These are phyloP conservation scores for Aphidius colemani DNA, from an alignment of 2,888 invertebrate species.

Conservation along the genomic window DNA sequence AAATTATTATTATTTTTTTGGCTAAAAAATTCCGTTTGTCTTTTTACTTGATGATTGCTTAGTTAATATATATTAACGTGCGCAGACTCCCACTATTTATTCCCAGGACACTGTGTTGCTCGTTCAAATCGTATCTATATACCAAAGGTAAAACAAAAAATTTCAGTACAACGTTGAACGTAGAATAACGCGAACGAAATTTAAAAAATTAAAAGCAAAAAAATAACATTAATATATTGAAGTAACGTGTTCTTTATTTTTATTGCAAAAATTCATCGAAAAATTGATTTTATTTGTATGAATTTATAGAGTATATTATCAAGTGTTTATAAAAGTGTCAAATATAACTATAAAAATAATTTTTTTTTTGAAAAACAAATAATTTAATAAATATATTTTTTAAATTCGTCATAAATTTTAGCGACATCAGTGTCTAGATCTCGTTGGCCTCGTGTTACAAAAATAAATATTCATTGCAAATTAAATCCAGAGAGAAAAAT, in stretches of 20 bases:
- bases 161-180: conserved; percentile 40
- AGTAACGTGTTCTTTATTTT: neutral
- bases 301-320: neutral
- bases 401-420: conserved; percentile 1
- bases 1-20: conserved; percentile 31
- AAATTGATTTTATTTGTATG: neutral
- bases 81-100: conserved; percentile 37
- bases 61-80: conserved; percentile 33
- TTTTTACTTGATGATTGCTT: conserved; percentile 24
- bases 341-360: neutral
- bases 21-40: conserved; percentile 27
- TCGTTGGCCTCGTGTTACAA: conserved; percentile 16
- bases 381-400: neutral
- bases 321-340: too few relatives aligned
- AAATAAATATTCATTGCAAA: conserved; percentile 18
- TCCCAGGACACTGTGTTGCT: conserved; percentile 26
- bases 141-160: too few relatives aligned
- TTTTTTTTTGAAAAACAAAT: neutral
- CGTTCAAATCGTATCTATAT: too few relatives aligned
- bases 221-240: neutral
- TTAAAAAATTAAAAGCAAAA: neutral
- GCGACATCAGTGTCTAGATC: conserved; percentile 14
- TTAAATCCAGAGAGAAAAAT: too few relatives aligned
- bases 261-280: neutral
- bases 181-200: conserved; percentile 40